phyloP scores from a whole-genome alignment of 1,140 invertebrate species.

The Magallana ariakensis region DNA sequence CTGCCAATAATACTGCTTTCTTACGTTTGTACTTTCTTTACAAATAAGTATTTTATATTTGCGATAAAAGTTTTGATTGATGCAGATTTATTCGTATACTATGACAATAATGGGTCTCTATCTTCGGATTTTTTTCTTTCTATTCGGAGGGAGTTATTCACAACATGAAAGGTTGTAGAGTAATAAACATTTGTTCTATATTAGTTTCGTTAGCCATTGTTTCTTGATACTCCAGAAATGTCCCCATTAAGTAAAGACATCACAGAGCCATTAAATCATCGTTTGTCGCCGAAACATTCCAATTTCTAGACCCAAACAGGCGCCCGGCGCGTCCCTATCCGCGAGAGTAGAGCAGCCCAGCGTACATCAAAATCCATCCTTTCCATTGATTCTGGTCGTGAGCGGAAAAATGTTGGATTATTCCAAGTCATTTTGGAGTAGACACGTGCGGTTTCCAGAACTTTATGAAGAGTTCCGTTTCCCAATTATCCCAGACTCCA shows the following conservation, averaged over 20 bases:
- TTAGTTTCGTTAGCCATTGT: slow-evolving; percentile 31
- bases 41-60: too few relatives aligned
- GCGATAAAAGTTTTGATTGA: too few relatives aligned
- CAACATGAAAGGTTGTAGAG: neutral
- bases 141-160: too few relatives aligned
- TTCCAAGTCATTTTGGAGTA: slow-evolving; percentile 2
- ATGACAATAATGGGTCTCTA: too few relatives aligned
- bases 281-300: neutral
- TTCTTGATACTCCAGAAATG: neutral
- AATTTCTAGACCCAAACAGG: slow-evolving; percentile 12
- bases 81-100: too few relatives aligned
- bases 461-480: neutral
- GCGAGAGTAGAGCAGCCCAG: too few relatives aligned
- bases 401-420: slow-evolving; percentile 11
- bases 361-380: neutral
- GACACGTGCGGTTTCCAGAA: slow-evolving; percentile 20
- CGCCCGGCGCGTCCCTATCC: neutral
- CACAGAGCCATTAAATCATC: slow-evolving; percentile 23
- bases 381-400: neutral
- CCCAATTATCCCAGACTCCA: neutral
- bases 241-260: neutral
- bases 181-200: neutral
- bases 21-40: too few relatives aligned
- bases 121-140: too few relatives aligned
- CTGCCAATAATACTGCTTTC: too few relatives aligned